phyloP scores from a whole-genome alignment of 2,888 invertebrate genomes.

The Drosophila affinis region DNA sequence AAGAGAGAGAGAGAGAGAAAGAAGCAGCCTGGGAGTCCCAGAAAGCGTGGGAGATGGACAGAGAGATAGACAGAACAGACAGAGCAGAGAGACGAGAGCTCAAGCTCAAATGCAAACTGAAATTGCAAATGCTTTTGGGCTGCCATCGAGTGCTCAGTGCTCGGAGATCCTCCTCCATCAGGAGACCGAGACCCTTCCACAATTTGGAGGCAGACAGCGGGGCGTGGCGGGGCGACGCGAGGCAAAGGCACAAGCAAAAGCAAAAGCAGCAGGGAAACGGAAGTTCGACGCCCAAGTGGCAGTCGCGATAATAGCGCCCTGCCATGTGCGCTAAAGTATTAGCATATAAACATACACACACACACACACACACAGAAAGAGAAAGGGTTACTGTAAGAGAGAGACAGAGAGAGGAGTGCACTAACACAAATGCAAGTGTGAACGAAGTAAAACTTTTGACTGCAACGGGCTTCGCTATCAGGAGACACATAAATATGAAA shows the following conservation, averaged over 20 bases:
- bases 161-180: constrained; percentile 46
- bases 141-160: constrained; percentile 33
- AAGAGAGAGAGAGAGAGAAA: constrained; percentile 1
- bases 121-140: constrained; percentile 69
- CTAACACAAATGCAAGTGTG: constrained; percentile 49
- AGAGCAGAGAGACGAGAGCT: neutral
- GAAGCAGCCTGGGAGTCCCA: neutral
- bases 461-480: constrained; percentile 64
- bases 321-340: constrained; percentile 76
- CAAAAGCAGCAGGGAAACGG: constrained; percentile 53
- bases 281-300: constrained; percentile 79
- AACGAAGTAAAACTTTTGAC: constrained; percentile 73
- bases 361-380: constrained; percentile 33
- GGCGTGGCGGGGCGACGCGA: neutral
- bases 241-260: constrained; percentile 17
- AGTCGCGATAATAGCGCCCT: constrained; percentile 76
- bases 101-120: constrained; percentile 49
- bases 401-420: constrained; percentile 1
- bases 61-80: neutral
- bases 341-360: constrained; percentile 68
- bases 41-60: neutral
- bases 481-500: constrained; percentile 78
- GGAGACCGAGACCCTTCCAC: neutral
- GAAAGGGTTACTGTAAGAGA: constrained; percentile 4
- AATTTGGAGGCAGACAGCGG: neutral